Base-by-base conservation (phyloP, 1,140 invertebrate species). In the Tetragnatha versicolor region DNA sequence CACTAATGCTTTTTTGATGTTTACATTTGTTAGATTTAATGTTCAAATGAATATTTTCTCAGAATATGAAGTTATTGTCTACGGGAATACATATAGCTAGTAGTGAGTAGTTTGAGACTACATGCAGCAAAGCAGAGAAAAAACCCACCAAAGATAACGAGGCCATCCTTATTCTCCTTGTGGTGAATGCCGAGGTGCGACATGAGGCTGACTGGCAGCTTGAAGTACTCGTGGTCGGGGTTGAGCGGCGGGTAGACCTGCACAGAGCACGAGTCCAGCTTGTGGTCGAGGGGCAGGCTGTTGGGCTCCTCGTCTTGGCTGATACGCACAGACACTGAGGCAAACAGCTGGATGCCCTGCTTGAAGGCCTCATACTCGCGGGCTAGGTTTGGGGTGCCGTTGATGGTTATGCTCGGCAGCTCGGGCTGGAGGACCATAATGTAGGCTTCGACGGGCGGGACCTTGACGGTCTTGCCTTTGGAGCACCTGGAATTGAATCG, bases 181-280 rank as follows among this genome's bases (percentile, higher is more conserved):
- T 92, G 92, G 79, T 90, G 88, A 82, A 94, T 91, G 61, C 91
- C 91, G 81, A 92, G 89, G 81, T 91, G 87, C 70, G 89, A 89
- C 81, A 94, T 88, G 83, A 93, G 90, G 81, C 92, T 90, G 68
- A 90, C 90, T 5, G 93, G 93, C 35, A 96, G 88, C 37, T 90
- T 88, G 31, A 97, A 86, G 61, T 91, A 93, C 85, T 98, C 96
- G 85, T 97, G 94, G 85, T 97, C 95, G 0, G 95, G 93, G 88
- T 98, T 97, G 47, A 98, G 88, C 31, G 94, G 94, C 12, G 96
- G 95, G 85, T 96, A 96, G 49, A 98, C 94, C 33, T 92, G 92
- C 45, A 98, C 92, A 33, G 92, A 92, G 86, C 96, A 98, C 17
- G 93, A 93, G 84, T 98, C 96, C 65, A 97, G 84, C 83, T 91